Conservation (phyloP, 2,888 invertebrate genomes). For the Standfussiana lucernea region DNA sequence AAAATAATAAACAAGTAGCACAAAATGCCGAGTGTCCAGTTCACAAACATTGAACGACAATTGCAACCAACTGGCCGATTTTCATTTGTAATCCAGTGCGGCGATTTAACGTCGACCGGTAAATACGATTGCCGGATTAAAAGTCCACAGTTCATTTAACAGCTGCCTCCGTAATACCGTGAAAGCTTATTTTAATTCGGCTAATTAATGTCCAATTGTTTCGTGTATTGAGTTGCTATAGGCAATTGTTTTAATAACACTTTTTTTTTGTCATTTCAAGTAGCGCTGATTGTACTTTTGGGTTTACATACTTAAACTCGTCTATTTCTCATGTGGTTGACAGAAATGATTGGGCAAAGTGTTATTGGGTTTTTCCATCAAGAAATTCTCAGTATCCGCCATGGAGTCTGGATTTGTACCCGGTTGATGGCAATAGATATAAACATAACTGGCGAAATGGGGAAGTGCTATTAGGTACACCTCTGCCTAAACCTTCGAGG, state of each 20-base stretch:
- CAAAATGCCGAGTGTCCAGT: slow-evolving; percentile 35
- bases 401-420: background rate
- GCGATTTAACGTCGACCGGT: slow-evolving; percentile 73
- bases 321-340: background rate
- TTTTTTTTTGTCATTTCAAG: background rate
- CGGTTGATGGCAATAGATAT: background rate
- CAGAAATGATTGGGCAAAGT: background rate
- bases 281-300: background rate
- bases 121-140: slow-evolving; percentile 80
- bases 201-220: slow-evolving; percentile 73
- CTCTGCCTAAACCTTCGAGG: background rate
- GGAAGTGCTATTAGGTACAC: background rate
- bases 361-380: background rate
- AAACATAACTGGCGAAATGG: background rate
- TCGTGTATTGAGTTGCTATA: slow-evolving; percentile 46
- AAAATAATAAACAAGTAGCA: slow-evolving; percentile 49
- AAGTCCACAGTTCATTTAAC: slow-evolving; percentile 82
- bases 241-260: slow-evolving; percentile 45
- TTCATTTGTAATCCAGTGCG: slow-evolving; percentile 75
- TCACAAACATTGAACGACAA: slow-evolving; percentile 66
- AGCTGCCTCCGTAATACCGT: slow-evolving; percentile 67
- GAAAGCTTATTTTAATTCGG: slow-evolving; percentile 76
- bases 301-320: background rate
- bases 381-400: background rate
- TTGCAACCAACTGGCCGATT: slow-evolving; percentile 66